phyloP scores from a whole-genome alignment of 2,113 vertebrate genomes.

The Urocynchramus pylzowi region DNA sequence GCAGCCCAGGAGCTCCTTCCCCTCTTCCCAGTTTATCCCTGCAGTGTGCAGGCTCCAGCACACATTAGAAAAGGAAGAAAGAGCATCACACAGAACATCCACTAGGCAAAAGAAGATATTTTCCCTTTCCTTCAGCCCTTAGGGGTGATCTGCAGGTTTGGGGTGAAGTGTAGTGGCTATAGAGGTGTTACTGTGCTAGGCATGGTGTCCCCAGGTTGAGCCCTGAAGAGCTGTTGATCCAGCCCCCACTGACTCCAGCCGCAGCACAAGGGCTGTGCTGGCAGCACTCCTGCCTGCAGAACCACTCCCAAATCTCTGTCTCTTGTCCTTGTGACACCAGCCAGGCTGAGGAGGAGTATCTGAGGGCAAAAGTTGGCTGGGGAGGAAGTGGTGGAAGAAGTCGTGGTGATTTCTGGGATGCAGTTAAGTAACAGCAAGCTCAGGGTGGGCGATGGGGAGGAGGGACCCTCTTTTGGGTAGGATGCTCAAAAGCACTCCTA shows the following conservation, averaged over 20 bases:
- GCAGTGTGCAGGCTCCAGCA: neutral
- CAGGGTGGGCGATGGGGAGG: neutral
- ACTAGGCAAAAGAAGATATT: neutral
- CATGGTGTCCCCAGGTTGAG: neutral
- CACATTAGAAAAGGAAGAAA: neutral
- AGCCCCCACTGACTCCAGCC: accelerated
- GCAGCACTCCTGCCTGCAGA: neutral
- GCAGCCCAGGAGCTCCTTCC: neutral
- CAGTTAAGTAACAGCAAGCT: neutral
- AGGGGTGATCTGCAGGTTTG: neutral
- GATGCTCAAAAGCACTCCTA: neutral
- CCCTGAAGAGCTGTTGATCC: neutral
- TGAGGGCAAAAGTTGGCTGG: neutral
- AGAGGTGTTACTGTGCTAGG: neutral
- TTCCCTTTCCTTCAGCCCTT: neutral
- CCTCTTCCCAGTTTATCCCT: neutral
- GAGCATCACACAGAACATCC: neutral
- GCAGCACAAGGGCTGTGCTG: neutral
- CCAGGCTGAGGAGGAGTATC: neutral
- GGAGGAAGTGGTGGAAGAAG: neutral
- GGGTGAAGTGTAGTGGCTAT: neutral
- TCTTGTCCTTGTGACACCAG: neutral
- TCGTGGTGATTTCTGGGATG: accelerated
- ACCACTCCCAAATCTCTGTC: neutral
- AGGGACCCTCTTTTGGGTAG: neutral